These are phyloP conservation scores for Labia minor DNA, from an alignment of 2,888 invertebrate species.

Conservation along the genomic window DNA sequence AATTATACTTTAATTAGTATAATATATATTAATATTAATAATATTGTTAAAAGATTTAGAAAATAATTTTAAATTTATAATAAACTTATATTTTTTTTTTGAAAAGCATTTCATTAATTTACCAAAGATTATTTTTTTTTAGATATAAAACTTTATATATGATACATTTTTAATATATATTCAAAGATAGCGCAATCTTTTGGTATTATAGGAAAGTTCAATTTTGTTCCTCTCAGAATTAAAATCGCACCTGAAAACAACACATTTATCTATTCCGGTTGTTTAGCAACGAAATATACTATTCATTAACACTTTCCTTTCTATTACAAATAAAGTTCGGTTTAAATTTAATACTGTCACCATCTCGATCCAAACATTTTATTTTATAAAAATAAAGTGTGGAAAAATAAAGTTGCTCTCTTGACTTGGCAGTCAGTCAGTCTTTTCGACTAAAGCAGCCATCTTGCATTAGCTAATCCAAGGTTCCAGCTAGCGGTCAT, in stretches of 20 bases:
- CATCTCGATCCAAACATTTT: not conserved
- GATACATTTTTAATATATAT: no score
- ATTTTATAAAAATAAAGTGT: slow-evolving; percentile 5
- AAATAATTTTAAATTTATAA: no score
- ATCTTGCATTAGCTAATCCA: slow-evolving; percentile 79
- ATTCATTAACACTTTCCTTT: not conserved
- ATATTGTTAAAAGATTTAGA: no score
- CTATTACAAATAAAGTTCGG: not conserved
- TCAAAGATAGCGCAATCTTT: not conserved
- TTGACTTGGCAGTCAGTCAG: slow-evolving; percentile 13
- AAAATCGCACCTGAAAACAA: not conserved
- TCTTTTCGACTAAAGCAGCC: slow-evolving; percentile 37
- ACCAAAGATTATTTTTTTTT: no score
- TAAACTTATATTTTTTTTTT: no score
- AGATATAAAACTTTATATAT: no score
- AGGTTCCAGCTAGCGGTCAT: slow-evolving; percentile 69
- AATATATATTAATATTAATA: no score
- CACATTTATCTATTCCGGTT: slow-evolving; percentile 13
- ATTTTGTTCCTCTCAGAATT: not conserved
- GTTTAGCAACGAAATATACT: slow-evolving; percentile 5
- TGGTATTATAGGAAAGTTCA: not conserved
- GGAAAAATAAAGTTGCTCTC: not conserved
- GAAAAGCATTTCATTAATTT: not conserved
- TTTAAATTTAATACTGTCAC: not conserved
- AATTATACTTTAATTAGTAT: no score